phyloP scores from a whole-genome alignment of 2,888 invertebrate genomes.

The Caenorhabditis sulstoni region DNA sequence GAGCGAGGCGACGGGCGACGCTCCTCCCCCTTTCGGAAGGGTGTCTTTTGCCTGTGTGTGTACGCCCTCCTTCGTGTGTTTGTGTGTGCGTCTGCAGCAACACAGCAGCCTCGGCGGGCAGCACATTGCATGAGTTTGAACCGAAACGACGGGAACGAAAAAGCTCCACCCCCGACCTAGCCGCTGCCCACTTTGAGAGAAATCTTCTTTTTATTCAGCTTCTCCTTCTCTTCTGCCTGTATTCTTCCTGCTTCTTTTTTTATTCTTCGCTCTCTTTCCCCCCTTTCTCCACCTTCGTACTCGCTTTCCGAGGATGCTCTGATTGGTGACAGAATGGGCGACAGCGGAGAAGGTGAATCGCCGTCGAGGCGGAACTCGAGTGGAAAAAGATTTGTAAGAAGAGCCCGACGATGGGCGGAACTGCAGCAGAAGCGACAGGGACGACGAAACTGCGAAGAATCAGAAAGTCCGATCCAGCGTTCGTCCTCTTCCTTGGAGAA shows the following conservation, averaged over 20 bases:
- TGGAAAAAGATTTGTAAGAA: slow-evolving; percentile 84
- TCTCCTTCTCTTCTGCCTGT: slow-evolving; percentile 4
- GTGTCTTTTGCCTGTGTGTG: slow-evolving; percentile 28
- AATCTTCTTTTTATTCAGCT: slow-evolving; percentile 14
- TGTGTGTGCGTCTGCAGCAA: slow-evolving; percentile 24
- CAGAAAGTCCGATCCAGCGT: background rate
- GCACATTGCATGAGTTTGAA: slow-evolving; percentile 57
- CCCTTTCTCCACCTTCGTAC: background rate
- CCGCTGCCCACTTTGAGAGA: slow-evolving; percentile 28
- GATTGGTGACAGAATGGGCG: slow-evolving; percentile 25
- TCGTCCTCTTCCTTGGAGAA: background rate
- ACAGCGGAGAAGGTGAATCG: slow-evolving; percentile 36
- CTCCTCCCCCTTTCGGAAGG: slow-evolving; percentile 42
- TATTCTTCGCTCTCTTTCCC: slow-evolving; percentile 1
- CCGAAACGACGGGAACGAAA: slow-evolving; percentile 22
- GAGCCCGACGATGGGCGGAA: slow-evolving; percentile 73
- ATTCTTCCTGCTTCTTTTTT: slow-evolving; percentile 11
- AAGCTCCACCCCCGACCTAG: slow-evolving; percentile 40
- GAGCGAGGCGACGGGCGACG: slow-evolving; percentile 9
- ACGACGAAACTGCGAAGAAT: slow-evolving; percentile 30
- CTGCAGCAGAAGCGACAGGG: slow-evolving; percentile 65
- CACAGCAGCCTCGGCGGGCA: slow-evolving; percentile 27
- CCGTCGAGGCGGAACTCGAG: slow-evolving; percentile 81
- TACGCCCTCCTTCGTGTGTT: slow-evolving; percentile 54
- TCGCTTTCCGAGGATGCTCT: slow-evolving; percentile 21